Base-by-base conservation (phyloP, 23 tunicate species). In the Halocynthia aurantium region DNA sequence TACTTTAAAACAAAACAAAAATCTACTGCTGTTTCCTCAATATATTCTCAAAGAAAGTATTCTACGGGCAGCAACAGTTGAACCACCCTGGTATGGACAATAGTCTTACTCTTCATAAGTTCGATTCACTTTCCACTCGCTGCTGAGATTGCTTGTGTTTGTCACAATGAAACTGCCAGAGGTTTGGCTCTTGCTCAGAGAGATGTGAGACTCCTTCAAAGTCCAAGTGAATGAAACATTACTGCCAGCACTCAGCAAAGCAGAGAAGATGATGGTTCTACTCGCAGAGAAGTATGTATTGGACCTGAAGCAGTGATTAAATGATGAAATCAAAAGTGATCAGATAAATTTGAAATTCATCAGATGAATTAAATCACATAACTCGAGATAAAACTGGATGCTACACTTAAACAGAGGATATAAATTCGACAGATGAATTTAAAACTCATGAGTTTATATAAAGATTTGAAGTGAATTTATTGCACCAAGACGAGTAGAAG, bases 141-240 rank as follows among this genome's bases (percentile, higher is more conserved):
- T 40, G 49, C 10, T 10, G 51, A 19, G 55, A 70, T 50, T 8
- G 9, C 55, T 70, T 0, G 49, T 9, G 51, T 70, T 70, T 11
- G 51, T 31, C 49, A 49, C 54, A 49, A 54, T 56, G 4, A 65
- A 65, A 11, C 55, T 54, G 12, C 78, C 64, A 52, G 55, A 22
- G 15, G 55, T 64, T 6, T 20, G 9, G 10, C 22, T 74, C 22
- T 53, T 74, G 20, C 9, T 54, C 8, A 74, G 56, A 54, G 55
- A 2, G 17, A 74, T 12, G 11, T 65, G 22, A 2, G 56, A 62
- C 10, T 52, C 78, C 8, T 20, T 54, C 21, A 74, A 52, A 55
- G 17, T 74, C 78, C 78, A 74, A 52, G 78, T 74, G 57, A 74
- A 74, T 74, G 78, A 54, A 5, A 64, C 78, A 74, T 74, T 74